Evolutionary conservation across 2,113 vertebrate genomes (phyloP).

Genomic region (Acrocephalus arundinaceus): DNA sequence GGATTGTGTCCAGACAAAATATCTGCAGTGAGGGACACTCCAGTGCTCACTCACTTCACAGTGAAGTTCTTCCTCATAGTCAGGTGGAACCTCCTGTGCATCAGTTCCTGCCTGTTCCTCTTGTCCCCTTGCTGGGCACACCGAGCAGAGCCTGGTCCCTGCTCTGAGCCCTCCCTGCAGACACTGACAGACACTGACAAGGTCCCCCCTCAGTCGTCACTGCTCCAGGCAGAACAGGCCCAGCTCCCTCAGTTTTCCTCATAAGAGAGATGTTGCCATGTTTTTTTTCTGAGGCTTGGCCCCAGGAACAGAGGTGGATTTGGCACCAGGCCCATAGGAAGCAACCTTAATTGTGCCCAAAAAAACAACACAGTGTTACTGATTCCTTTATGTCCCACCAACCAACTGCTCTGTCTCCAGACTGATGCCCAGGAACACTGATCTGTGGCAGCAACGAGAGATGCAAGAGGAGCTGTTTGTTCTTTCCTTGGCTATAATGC

Average conservation of each 20-base stretch:
- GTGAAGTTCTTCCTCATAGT: neutral
- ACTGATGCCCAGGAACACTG: neutral
- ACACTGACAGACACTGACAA: neutral
- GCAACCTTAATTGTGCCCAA: neutral
- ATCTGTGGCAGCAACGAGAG: neutral
- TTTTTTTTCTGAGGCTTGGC: neutral
- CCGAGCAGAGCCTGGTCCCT: neutral
- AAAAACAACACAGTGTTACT: neutral
- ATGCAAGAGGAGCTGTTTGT: neutral
- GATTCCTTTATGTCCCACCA: neutral
- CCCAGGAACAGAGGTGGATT: neutral
- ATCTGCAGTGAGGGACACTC: neutral
- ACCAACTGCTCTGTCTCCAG: neutral
- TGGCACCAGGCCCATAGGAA: neutral
- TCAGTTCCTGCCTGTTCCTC: accelerated
- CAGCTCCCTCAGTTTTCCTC: neutral
- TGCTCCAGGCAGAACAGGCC: neutral
- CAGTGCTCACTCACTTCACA: neutral
- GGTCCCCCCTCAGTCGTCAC: neutral
- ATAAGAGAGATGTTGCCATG: neutral
- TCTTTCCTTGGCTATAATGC: neutral
- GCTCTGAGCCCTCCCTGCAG: neutral
- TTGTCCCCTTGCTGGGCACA: neutral
- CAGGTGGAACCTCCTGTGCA: neutral
- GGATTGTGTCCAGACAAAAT: neutral